Percentiles rank a stretch among this genome's conserved stretches.
These are phyloP conservation scores for Calameuta idolon DNA, from an alignment of 2,888 invertebrate genomes.

Conservation along the genomic window DNA sequence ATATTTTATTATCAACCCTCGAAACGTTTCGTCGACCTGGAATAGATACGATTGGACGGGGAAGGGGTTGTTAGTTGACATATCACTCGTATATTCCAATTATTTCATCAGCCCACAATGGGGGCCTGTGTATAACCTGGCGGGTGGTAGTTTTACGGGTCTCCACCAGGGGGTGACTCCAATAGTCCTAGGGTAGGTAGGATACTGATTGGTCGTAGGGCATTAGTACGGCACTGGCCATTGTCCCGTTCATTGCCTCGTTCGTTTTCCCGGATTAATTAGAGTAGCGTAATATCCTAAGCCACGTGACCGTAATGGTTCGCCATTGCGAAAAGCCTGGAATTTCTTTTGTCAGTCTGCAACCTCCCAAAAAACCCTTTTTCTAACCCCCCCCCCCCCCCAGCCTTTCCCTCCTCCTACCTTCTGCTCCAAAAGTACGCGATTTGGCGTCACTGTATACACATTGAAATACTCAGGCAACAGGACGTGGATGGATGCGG, in stretches of 20 bases:
- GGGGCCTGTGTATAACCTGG: neutral
- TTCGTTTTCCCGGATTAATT: neutral
- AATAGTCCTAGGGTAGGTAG: neutral
- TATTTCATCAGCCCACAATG: neutral
- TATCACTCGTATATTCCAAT: neutral
- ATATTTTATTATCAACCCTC: slow-evolving; percentile 4
- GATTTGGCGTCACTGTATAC: neutral
- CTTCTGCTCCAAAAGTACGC: neutral
- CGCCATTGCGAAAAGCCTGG: neutral
- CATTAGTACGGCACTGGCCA: neutral
- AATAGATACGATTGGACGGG: neutral
- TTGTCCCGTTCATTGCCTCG: neutral
- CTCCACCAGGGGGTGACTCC: neutral
- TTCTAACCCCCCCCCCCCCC: neutral
- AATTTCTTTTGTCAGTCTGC: neutral
- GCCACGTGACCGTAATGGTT: neutral
- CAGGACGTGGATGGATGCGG: neutral
- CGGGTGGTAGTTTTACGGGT: neutral
- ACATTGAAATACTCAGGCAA: neutral
- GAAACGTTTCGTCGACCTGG: neutral
- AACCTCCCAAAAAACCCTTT: neutral
- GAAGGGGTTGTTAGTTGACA: neutral
- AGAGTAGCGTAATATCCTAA: neutral
- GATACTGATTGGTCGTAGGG: neutral
- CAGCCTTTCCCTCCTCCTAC: too few relatives aligned